Evolutionary conservation across 2,888 invertebrate species (phyloP), one percentile per base, ranked within the genome.

Genomic region (Zhengitettix transpicula): DNA sequence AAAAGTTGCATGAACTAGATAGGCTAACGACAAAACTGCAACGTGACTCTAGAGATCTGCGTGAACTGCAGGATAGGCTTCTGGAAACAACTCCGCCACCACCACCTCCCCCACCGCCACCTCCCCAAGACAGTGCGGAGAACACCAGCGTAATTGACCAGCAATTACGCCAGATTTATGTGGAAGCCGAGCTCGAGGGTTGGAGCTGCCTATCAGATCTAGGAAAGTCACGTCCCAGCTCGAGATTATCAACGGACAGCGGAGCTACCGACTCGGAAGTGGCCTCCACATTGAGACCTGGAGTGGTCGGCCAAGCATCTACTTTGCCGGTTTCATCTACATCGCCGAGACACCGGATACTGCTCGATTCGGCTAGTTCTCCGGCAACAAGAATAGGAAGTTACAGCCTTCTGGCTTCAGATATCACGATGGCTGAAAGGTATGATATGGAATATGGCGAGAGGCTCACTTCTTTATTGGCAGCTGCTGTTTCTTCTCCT

Each of bases 1-100:
- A 85, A 72, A 87, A 87, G 75, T 77, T 87, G 70, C 84, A 85
- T 69, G 86, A 87, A 75, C 78, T 87, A 72, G 87, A 87, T 77
- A 80, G 84, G 71, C 72, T 87, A 68, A 85, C 85, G 71, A 82
- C 78, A 65, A 86, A 87, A 74, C 77, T 87, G 69, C 84, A 86
- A 67, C 84, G 85, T 74, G 87, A 87, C 75, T 85, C 87, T 61
- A 81, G 84, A 72, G 85, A 85, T 73, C 77, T 87, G 67, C 84
- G 85, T 74, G 85, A 87, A 71, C 76, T 87, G 65, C 84, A 85
- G 73, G 79, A 81, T 67, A 80, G 83, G n/a, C 55, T 61, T 12
- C 40, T 61, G 52, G 14, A 59, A 40, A 59, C 58, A 17, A 53
- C 60, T 12, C 60, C 60, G 1, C 55, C 55, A 9, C 14, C 55